phyloP scores from a whole-genome alignment of 2,888 invertebrate species.

The Venusia cambrica region DNA sequence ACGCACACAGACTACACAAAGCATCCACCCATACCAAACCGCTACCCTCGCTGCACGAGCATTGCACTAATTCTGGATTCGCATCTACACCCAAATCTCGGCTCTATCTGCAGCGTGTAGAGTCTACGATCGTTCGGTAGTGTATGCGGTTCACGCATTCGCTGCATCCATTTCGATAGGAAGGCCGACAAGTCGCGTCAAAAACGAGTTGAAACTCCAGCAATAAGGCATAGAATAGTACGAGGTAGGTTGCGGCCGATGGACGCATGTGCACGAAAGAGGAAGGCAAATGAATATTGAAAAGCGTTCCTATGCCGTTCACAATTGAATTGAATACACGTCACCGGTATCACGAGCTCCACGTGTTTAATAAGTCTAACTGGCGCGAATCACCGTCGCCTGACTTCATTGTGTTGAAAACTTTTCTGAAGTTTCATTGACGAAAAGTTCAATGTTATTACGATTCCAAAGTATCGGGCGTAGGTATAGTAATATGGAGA shows the following conservation, averaged over 20 bases:
- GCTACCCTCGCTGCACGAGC: slow-evolving; percentile 55
- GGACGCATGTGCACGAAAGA: slow-evolving; percentile 67
- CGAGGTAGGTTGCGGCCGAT: slow-evolving; percentile 36
- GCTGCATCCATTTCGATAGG: slow-evolving; percentile 49
- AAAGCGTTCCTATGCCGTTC: slow-evolving; percentile 68
- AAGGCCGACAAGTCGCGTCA: slow-evolving; percentile 36
- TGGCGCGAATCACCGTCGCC: slow-evolving; percentile 57
- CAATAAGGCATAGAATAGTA: slow-evolving; percentile 57
- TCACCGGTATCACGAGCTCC: slow-evolving; percentile 49
- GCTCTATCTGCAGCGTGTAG: slow-evolving; percentile 12
- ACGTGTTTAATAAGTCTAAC: slow-evolving; percentile 70
- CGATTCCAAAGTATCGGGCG: slow-evolving; percentile 1
- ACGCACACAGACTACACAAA: slow-evolving; percentile 68
- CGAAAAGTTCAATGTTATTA: slow-evolving; percentile 9
- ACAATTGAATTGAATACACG: slow-evolving; percentile 58
- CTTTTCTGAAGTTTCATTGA: slow-evolving; percentile 43
- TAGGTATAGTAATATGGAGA: slow-evolving; percentile 15
- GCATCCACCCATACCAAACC: slow-evolving; percentile 66
- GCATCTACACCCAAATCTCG: slow-evolving; percentile 18
- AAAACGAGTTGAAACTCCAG: slow-evolving; percentile 46
- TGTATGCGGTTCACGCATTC: slow-evolving; percentile 37
- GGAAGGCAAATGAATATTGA: slow-evolving; percentile 65
- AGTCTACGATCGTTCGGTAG: slow-evolving; percentile 14
- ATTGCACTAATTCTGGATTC: slow-evolving; percentile 46
- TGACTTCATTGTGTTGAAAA: slow-evolving; percentile 59